Evolutionary conservation across 2,888 invertebrate genomes (phyloP).

Genomic region (Hartigia nigra): DNA sequence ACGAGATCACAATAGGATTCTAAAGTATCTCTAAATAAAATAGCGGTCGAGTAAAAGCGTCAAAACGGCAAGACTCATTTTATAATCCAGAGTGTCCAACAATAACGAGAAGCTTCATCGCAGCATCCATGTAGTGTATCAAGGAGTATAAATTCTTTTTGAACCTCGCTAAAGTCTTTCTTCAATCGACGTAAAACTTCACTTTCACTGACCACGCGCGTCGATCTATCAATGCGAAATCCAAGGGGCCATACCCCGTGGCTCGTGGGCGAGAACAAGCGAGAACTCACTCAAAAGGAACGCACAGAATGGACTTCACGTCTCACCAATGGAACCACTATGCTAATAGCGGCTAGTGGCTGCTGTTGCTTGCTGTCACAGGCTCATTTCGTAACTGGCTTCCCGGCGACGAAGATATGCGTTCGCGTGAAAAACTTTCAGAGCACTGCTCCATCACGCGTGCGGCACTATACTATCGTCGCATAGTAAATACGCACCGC

Average conservation of each 20-base stretch:
- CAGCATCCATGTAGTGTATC: background rate
- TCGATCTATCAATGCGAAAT: background rate
- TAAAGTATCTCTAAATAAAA: background rate
- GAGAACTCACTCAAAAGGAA: background rate
- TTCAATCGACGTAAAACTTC: background rate
- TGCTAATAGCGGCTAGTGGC: background rate
- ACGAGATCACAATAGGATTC: background rate
- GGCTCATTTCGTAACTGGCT: background rate
- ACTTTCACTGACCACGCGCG: background rate
- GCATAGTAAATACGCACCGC: background rate
- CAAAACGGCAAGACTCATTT: background rate
- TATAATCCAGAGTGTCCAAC: background rate
- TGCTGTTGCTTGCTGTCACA: background rate
- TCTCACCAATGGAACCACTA: background rate
- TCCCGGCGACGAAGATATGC: background rate
- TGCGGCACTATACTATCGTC: background rate
- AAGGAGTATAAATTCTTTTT: background rate
- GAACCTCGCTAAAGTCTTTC: background rate
- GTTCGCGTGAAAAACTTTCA: background rate
- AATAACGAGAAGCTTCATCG: background rate
- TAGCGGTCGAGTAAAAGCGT: background rate
- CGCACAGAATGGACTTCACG: background rate
- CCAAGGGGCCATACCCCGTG: background rate
- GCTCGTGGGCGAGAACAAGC: background rate
- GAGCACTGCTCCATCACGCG: background rate